Evolutionary conservation across 2,113 vertebrate species (phyloP).

Genomic region (Elachura formosa): DNA sequence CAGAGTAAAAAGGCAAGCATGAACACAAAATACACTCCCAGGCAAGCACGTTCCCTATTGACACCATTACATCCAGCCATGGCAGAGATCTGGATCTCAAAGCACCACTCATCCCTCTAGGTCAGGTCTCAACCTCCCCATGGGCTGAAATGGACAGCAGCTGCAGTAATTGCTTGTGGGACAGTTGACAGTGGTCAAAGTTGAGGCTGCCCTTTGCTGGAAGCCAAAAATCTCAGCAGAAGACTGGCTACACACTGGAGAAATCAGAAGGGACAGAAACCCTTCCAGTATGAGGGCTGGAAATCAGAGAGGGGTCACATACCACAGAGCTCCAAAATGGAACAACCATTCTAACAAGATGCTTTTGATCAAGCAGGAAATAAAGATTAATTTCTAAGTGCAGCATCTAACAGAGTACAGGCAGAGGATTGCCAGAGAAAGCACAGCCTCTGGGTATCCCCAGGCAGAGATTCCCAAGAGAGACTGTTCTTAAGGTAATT

Average conservation of each 20-base stretch:
- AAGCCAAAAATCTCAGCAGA: neutral
- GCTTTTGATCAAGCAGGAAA: neutral
- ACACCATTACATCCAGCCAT: neutral
- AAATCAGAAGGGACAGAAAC: neutral
- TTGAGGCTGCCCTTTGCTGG: neutral
- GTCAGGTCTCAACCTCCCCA: neutral
- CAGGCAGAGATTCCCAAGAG: neutral
- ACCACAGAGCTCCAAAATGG: neutral
- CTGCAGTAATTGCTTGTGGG: neutral
- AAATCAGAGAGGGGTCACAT: neutral
- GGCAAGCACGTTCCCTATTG: rapidly evolving
- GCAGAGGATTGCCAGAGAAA: neutral
- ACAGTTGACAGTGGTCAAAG: neutral
- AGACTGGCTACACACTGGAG: neutral
- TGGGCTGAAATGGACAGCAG: neutral
- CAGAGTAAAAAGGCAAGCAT: neutral
- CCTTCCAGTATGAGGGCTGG: neutral
- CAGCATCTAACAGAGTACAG: neutral
- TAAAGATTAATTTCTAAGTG: neutral
- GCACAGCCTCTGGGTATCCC: neutral
- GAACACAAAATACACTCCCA: neutral
- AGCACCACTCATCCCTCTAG: neutral
- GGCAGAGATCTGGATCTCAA: neutral
- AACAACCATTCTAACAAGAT: neutral
- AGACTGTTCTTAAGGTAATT: neutral